These are phyloP conservation scores for Peucedramus taeniatus DNA, from an alignment of 2,113 vertebrate species.

Conservation along the genomic window DNA sequence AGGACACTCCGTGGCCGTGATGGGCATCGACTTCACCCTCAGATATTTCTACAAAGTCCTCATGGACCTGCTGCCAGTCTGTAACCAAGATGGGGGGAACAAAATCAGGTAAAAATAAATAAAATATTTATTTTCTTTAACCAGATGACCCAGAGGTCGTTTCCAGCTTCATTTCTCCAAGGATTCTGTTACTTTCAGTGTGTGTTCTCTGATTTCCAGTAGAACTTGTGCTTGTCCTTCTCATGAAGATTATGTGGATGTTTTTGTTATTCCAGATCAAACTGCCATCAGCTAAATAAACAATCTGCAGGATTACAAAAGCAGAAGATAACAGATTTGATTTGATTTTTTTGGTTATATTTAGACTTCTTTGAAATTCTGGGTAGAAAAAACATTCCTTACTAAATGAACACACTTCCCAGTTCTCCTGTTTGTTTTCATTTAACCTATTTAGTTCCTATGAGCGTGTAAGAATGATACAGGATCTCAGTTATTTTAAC, in stretches of 20 bases:
- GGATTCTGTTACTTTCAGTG: neutral
- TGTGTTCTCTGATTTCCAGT: neutral
- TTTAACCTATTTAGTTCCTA: neutral
- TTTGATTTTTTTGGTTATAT: neutral
- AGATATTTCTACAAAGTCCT: constrained; percentile 98
- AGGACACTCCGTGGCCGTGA: constrained; percentile 92
- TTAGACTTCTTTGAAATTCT: neutral
- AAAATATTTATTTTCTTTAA: neutral
- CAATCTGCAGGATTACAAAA: neutral
- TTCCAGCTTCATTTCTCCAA: neutral
- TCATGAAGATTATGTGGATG: neutral
- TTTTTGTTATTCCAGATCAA: neutral
- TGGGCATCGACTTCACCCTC: constrained; percentile 98
- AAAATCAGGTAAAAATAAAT: constrained; percentile 84
- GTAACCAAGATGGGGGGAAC: constrained; percentile 95
- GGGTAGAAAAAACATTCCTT: neutral
- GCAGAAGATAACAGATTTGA: neutral
- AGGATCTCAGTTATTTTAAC: neutral
- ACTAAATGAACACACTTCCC: neutral
- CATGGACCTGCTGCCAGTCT: constrained; percentile 91
- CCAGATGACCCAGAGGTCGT: neutral
- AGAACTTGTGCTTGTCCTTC: neutral
- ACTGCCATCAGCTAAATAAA: neutral
- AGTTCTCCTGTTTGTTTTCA: neutral
- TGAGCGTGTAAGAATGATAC: neutral